Evolutionary conservation across 1,140 invertebrate genomes (phyloP).

Genomic region (Lepidurus packardi): DNA sequence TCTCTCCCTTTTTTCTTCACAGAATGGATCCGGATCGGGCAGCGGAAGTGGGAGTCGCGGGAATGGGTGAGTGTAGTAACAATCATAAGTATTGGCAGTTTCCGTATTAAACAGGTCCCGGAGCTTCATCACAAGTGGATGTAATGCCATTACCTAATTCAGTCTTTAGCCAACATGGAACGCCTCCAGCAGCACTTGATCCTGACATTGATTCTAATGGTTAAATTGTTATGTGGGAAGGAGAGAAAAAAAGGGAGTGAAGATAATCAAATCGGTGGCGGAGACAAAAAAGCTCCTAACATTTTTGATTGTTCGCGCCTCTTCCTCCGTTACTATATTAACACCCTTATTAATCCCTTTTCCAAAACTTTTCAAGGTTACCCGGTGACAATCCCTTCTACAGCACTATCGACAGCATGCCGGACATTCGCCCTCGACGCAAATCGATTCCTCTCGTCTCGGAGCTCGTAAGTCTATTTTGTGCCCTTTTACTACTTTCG

Average conservation of each 20-base stretch:
- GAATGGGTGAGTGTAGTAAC: slow-evolving; percentile 61
- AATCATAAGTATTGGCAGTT: no score
- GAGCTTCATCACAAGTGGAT: no score
- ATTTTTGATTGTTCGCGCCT: no score
- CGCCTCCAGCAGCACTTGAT: slow-evolving; percentile 3
- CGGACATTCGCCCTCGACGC: slow-evolving; percentile 88
- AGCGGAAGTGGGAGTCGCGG: slow-evolving; percentile 64
- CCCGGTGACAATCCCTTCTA: slow-evolving; percentile 94
- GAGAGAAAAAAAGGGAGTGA: no score
- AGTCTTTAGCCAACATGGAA: slow-evolving; percentile 23
- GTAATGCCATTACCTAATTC: slow-evolving; percentile 31
- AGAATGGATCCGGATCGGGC: slow-evolving; percentile 69
- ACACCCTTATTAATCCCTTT: background rate
- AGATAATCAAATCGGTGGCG: no score
- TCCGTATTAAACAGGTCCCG: background rate
- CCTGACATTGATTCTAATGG: slow-evolving; percentile 25
- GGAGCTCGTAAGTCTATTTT: slow-evolving; percentile 81
- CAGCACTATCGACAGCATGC: slow-evolving; percentile 99
- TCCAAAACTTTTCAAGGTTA: background rate
- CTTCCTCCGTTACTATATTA: background rate
- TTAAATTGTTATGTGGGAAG: background rate
- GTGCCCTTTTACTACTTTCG: slow-evolving; percentile 29
- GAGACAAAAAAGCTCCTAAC: no score
- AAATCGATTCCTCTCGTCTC: slow-evolving; percentile 98
- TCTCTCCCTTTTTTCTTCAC: slow-evolving; percentile 61